Percentiles rank a stretch among this genome's conserved stretches.
These are phyloP conservation scores for Lepidotrigona ventralis DNA, from an alignment of 1,140 invertebrate species.

Conservation along the genomic window DNA sequence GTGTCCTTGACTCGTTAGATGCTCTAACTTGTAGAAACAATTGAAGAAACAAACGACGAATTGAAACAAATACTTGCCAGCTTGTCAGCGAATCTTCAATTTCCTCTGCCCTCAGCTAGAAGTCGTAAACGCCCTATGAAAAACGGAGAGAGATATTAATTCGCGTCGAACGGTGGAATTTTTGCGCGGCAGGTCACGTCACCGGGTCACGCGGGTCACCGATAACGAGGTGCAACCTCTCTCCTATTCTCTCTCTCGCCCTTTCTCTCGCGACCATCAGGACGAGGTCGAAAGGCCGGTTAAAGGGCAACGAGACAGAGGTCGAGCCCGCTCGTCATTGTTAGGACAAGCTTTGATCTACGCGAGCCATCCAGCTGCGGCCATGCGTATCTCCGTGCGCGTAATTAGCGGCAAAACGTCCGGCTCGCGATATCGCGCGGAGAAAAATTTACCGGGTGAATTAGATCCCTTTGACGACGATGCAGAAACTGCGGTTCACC, in stretches of 20 bases:
- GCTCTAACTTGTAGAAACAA: too few relatives aligned
- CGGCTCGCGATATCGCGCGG: background rate
- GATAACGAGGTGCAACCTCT: constrained; percentile 37
- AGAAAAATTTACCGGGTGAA: constrained; percentile 33
- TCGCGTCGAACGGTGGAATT: background rate
- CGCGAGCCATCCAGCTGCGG: constrained; percentile 44
- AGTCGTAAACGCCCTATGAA: background rate
- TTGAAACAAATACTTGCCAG: background rate
- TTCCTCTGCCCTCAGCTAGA: too few relatives aligned
- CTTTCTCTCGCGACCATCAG: background rate
- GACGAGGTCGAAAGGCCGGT: constrained; percentile 54
- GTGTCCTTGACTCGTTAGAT: too few relatives aligned
- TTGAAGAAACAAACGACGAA: background rate
- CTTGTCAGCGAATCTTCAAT: background rate
- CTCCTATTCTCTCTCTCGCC: too few relatives aligned
- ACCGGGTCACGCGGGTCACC: constrained; percentile 1
- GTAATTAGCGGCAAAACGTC: constrained; percentile 49
- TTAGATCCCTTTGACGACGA: background rate
- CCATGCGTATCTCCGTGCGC: constrained; percentile 18
- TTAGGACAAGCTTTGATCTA: constrained; percentile 62
- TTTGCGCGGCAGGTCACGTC: background rate
- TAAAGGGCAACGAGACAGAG: constrained; percentile 50
- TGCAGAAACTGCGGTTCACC: background rate
- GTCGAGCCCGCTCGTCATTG: constrained; percentile 49
- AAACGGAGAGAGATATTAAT: background rate